Percentiles rank a stretch among this genome's conserved stretches.
Conservation (phyloP, 2,888 invertebrate species). For the Drosophila prolongata region DNA sequence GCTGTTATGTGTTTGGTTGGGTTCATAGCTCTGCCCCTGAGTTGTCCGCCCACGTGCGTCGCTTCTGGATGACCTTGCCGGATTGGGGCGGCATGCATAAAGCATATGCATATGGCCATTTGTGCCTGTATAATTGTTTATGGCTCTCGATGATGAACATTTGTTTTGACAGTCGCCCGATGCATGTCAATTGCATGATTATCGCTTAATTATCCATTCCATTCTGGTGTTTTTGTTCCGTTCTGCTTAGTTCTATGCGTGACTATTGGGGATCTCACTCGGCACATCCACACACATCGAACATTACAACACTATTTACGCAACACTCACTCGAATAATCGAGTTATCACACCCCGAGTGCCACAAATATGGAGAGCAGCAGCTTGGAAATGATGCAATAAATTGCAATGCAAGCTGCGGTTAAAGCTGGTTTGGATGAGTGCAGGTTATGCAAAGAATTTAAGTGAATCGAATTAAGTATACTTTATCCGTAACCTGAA, state of each 20-base stretch:
- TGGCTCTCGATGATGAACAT: conserved; percentile 57
- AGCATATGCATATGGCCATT: conserved; percentile 37
- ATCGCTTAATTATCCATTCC: conserved; percentile 34
- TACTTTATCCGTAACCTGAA: background rate
- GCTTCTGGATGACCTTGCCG: conserved; percentile 39
- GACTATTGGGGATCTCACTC: conserved; percentile 23
- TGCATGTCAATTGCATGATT: conserved; percentile 76
- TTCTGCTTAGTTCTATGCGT: conserved; percentile 33
- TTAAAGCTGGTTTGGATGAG: conserved; percentile 14
- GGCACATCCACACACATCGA: conserved; percentile 21
- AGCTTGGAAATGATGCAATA: conserved; percentile 38
- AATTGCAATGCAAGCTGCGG: conserved; percentile 32
- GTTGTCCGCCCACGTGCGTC: conserved; percentile 40
- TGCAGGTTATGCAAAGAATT: background rate
- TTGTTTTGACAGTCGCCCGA: conserved; percentile 46
- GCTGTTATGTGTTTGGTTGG: conserved; percentile 5
- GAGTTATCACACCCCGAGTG: conserved; percentile 42
- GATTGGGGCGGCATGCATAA: conserved; percentile 43
- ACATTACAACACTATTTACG: conserved; percentile 31
- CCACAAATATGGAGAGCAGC: conserved; percentile 46
- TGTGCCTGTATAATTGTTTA: conserved; percentile 50
- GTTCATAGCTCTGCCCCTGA: conserved; percentile 29
- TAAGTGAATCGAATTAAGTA: background rate
- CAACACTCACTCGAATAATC: conserved; percentile 33
- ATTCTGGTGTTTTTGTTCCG: conserved; percentile 21